Evolutionary conservation across 2,888 invertebrate genomes (phyloP).

Genomic region (Lycophotia porphyrea): DNA sequence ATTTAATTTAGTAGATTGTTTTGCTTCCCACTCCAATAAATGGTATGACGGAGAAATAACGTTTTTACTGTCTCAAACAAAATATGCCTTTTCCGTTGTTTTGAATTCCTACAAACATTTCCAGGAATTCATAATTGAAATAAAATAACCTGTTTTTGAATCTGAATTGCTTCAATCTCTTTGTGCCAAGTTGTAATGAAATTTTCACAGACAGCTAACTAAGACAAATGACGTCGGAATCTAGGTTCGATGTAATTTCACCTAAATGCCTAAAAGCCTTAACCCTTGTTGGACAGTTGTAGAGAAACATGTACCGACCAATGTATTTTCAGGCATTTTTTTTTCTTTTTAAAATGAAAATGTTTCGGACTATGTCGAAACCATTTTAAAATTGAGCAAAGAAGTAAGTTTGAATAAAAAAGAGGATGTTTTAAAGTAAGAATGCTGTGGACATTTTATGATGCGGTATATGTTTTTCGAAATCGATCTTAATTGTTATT

Average conservation of each 20-base stretch:
- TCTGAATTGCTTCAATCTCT: constrained; percentile 24
- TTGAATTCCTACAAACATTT: not conserved
- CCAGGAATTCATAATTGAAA: constrained; percentile 23
- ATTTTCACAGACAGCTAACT: constrained; percentile 67
- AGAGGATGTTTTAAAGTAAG: not conserved
- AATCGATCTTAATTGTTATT: not conserved
- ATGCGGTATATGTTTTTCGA: not conserved
- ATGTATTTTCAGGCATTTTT: not conserved
- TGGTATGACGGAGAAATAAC: not conserved
- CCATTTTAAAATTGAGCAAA: not conserved
- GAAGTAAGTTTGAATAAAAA: not conserved
- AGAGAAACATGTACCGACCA: not conserved
- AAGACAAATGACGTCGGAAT: constrained; percentile 71
- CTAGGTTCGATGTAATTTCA: constrained; percentile 67
- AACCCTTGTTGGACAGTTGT: constrained; percentile 4
- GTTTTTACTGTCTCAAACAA: not conserved
- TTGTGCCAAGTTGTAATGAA: constrained; percentile 43
- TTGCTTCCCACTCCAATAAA: not conserved
- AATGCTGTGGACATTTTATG: not conserved
- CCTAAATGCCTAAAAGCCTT: constrained; percentile 51
- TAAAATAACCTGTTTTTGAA: constrained; percentile 26
- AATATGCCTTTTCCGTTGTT: not conserved
- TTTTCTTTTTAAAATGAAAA: not conserved
- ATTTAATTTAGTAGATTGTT: not conserved
- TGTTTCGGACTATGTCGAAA: not conserved